Evolutionary conservation across 1,140 invertebrate genomes (phyloP), one percentile per base, ranked within the genome.

Genomic region (Megathymus violae): DNA sequence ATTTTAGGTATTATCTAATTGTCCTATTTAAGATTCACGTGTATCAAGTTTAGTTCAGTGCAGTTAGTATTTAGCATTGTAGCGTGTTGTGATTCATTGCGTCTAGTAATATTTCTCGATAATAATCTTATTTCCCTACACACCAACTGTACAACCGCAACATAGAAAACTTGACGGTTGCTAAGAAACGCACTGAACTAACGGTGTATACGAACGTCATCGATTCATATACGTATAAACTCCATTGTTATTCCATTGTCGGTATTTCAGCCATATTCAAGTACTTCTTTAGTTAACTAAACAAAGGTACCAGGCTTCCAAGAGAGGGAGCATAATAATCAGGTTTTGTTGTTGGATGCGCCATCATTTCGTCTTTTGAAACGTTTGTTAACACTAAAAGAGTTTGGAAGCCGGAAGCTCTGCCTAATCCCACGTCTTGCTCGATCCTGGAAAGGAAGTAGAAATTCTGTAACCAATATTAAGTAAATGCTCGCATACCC

Each of bases 351-450:
- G 46, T 69, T 10, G 65, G 44, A 27, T 85, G 75, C 2, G 68
- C 56, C 27, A 79, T 14, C 80, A 92, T 85, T 0, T 89, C 75
- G 25, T 91, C 73, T 10, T 77, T 78, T 0, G 87, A 83, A 22
- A 80, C 71, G 27, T 91, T 92, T 27, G 90, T 92, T 14, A 93
- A 76, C 0, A 93, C 91, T 4, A 93, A 72, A 15, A 93, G 64
- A 0, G 92, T 93, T 64, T 92, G 85, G 62, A 94, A 94, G 5
- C 92, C 92, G 1, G 85, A 89, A 1, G 83, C 62, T 2, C 80
- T 86, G 0, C 91, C 93, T 15, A 94, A 92, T 25, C 82, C 88
- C 5, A 94, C 84, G 52, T 94, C 93, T 69, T 92, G 87, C 11
- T 92, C 85, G n/a, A 93, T 82, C 79, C 92, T 93, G 78, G 14